Base-by-base conservation (phyloP, 2,113 vertebrate species). In the Passer domesticus region DNA sequence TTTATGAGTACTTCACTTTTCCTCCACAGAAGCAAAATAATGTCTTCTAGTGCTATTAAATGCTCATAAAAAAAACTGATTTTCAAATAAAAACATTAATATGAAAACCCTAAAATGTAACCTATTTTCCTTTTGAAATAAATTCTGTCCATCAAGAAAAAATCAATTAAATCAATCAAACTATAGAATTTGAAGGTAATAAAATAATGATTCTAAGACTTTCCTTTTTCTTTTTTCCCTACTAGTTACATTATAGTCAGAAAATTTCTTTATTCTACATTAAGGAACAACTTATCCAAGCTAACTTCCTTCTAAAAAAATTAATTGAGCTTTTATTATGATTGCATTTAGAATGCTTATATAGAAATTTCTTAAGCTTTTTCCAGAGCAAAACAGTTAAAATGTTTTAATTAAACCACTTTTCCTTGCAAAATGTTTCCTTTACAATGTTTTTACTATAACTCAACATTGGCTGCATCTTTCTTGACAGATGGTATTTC, bases 401-500 rank as follows among this genome's bases (percentile, higher is more conserved):
- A 62, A 31, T 47, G 39, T 82, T 95, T 95, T 93, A 93, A 96
- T 90, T 93, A 94, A 93, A 74, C 60, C 49, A 90, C 41, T 93
- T 79, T 76, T 87, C 53, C 60, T 66, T 73, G 41, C 88, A 74
- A 93, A 88, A 86, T 90, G 91, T 63, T 92, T 96, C 78, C 83
- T 94, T 96, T 80, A 90, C 63, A 87, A 55, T 95, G 88, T 85
- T 95, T 97, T 87, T 80, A 88, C 56, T 90, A 84, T 79, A 97
- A 96, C 50, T 92, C 90, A 95, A 89, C 64, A 78, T 30, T 96
- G 90, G 88, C 92, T 91, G 87, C 90, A 96, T 92, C 92, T 78
- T 95, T 93, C 81, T 78, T 95, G 94, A 96, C 96, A 96, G 93
- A 86, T 96, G 92, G 86, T 91, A 96, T 96, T 96, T 96, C 90